phyloP scores from a whole-genome alignment of 2,888 invertebrate species.

The Parapristionchus giblindavisi region DNA sequence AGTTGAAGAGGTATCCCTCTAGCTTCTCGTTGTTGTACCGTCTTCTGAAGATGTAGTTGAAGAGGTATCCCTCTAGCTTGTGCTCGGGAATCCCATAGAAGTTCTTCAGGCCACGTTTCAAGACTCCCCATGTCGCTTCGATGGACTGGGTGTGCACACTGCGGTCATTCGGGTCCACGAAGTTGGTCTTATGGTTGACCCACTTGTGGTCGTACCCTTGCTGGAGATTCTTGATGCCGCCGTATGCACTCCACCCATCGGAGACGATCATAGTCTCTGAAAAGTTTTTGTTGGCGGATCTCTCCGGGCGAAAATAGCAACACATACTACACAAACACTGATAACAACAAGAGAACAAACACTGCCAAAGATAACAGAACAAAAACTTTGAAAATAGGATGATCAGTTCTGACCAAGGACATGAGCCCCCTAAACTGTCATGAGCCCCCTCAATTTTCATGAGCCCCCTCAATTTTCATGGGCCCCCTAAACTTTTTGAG shows the following conservation, averaged over 20 bases:
- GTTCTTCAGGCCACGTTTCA: not conserved
- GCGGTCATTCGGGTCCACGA: constrained; percentile 27
- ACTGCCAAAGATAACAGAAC: no score
- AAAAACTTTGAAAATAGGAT: no score
- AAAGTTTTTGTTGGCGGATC: no score
- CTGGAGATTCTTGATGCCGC: constrained; percentile 23
- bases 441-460: no score
- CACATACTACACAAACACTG: no score
- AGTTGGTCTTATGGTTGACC: constrained; percentile 32
- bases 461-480: no score
- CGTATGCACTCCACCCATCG: constrained; percentile 35
- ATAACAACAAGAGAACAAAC: no score
- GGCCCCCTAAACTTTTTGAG: no score
- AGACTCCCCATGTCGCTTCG: constrained; percentile 35
- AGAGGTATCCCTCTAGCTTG: constrained; percentile 3
- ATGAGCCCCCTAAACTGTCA: no score
- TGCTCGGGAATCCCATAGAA: not conserved
- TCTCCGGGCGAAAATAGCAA: no score
- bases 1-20: constrained; percentile 8
- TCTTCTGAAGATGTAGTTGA: constrained; percentile 20
- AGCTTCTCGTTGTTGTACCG: not conserved
- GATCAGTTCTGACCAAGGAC: no score
- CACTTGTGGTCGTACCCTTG: constrained; percentile 17
- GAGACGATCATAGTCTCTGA: constrained; percentile 5
- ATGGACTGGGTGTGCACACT: constrained; percentile 36